phyloP scores from a whole-genome alignment of 64 coral and sea anemone genomes.

The Montipora capricornis region DNA sequence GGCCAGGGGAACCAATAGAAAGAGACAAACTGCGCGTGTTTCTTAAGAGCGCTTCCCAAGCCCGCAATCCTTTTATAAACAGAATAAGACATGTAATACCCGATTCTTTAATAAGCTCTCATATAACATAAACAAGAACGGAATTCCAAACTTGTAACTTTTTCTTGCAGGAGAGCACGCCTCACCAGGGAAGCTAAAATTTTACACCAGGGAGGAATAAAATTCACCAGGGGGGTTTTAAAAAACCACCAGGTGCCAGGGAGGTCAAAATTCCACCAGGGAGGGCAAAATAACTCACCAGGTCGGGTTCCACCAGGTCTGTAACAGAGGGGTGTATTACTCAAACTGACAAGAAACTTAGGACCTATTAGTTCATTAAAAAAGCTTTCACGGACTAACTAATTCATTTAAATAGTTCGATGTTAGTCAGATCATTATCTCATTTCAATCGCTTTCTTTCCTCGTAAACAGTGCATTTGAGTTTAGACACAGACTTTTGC shows the following conservation, averaged over 20 bases:
- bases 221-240: constrained; percentile 1
- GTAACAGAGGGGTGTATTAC: background rate
- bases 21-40: too few relatives aligned
- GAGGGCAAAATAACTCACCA: constrained; percentile 20
- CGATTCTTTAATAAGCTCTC: background rate
- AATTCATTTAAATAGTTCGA: too few relatives aligned
- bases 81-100: background rate
- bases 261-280: constrained; percentile 16
- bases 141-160: background rate
- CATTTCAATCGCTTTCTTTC: too few relatives aligned
- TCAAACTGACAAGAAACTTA: too few relatives aligned
- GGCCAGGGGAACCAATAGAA: background rate
- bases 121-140: background rate
- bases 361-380: too few relatives aligned
- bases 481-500: too few relatives aligned
- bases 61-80: background rate
- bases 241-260: constrained; percentile 8
- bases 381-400: too few relatives aligned
- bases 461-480: too few relatives aligned
- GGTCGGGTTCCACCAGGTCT: constrained; percentile 9
- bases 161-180: too few relatives aligned
- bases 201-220: constrained; percentile 13
- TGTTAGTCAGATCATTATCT: too few relatives aligned
- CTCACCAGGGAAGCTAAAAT: background rate
- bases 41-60: too few relatives aligned